A percentile compares a stretch with the other conserved stretches of the same genome.
phyloP scores from a whole-genome alignment of 2,113 vertebrate species.

The Ovis aries region ARS-UI_Ramb_v3.0 NC_056072.1:14692501-14693000 shows the following conservation, averaged over 20 bases:
- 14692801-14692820: not conserved
- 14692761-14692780: not conserved
- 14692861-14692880: not conserved
- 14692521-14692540: fast-evolving
- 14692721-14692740: fast-evolving
- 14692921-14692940: not conserved
- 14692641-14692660: not conserved
- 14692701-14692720: not conserved
- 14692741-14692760: not conserved
- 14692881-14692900: not conserved
- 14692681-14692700: not conserved
- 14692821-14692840: not conserved
- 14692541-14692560: fast-evolving
- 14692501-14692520: not conserved
- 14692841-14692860: not conserved
- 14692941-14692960: not conserved
- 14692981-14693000: not conserved
- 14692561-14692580: not conserved
- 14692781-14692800: not conserved
- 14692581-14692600: not conserved
- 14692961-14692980: not conserved
- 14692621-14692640: not conserved
- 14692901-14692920: not conserved
- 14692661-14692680: not conserved
- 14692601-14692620: not conserved